phyloP scores from a whole-genome alignment of 2,797 vertebrate species.

The Mormyrops attenuatus region DNA sequence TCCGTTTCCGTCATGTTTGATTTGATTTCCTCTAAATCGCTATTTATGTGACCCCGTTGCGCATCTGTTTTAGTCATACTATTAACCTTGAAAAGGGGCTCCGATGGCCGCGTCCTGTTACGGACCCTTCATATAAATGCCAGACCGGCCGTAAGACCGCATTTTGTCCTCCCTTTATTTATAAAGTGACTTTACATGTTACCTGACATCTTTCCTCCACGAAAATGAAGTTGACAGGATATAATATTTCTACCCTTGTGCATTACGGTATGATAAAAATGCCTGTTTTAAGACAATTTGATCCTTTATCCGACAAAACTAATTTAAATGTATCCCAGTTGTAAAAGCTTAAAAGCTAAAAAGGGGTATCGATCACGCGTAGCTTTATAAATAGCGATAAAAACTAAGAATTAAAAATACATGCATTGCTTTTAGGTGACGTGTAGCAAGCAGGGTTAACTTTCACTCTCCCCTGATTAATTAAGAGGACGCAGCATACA shows the following conservation, averaged over 20 bases:
- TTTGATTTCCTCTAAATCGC: neutral
- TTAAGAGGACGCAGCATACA: neutral
- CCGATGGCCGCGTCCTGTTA: neutral
- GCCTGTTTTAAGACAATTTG: neutral
- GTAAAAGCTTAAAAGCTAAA: neutral
- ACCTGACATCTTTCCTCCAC: neutral
- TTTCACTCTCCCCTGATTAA: neutral
- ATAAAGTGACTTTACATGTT: neutral
- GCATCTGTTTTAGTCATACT: conserved; percentile 6
- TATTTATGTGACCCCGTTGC: neutral
- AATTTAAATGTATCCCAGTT: neutral
- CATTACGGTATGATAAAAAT: neutral
- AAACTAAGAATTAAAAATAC: neutral
- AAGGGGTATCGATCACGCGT: neutral
- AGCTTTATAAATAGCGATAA: neutral
- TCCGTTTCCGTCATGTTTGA: neutral
- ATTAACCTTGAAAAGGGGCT: neutral
- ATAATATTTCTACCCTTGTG: neutral
- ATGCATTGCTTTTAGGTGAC: neutral
- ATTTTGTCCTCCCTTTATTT: neutral
- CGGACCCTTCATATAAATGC: neutral
- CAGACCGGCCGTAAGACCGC: neutral
- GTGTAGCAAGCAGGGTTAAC: neutral
- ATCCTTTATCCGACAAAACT: neutral
- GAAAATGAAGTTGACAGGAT: neutral